Evolutionary conservation across 2,113 vertebrate species (phyloP).

Genomic region (Aptenodytes forsteri): DNA sequence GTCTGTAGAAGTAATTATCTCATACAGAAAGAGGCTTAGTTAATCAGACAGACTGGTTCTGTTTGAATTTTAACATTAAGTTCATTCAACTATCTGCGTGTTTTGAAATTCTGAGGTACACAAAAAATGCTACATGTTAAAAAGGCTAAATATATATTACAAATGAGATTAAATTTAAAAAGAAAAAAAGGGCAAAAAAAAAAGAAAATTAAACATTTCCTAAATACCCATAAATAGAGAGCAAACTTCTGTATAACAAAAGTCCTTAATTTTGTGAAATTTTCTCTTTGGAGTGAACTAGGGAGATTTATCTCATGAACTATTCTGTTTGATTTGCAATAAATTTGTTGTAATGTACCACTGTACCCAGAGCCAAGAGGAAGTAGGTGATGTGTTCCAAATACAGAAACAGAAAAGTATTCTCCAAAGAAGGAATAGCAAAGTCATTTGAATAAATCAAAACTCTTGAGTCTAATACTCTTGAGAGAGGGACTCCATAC

Average conservation of each 20-base stretch:
- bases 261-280: not conserved
- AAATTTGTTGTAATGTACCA: not conserved
- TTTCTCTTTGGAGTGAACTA: not conserved
- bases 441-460: not conserved
- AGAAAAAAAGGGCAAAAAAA: not conserved
- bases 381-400: not conserved
- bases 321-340: not conserved
- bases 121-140: not conserved
- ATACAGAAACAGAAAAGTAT: not conserved
- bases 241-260: not conserved
- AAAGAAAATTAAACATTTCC: not conserved
- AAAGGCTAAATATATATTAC: not conserved
- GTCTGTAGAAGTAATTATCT: not conserved
- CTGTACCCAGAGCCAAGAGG: not conserved
- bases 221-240: not conserved
- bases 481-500: not conserved
- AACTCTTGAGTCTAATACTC: not conserved
- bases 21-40: not conserved
- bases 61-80: not conserved
- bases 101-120: not conserved
- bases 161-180: not conserved
- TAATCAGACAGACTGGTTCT: not conserved
- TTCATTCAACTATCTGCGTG: rapidly evolving
- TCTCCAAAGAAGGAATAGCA: not conserved
- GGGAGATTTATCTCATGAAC: not conserved